phyloP scores from a whole-genome alignment of 2,113 vertebrate species.

The Laticauda laticaudata region DNA sequence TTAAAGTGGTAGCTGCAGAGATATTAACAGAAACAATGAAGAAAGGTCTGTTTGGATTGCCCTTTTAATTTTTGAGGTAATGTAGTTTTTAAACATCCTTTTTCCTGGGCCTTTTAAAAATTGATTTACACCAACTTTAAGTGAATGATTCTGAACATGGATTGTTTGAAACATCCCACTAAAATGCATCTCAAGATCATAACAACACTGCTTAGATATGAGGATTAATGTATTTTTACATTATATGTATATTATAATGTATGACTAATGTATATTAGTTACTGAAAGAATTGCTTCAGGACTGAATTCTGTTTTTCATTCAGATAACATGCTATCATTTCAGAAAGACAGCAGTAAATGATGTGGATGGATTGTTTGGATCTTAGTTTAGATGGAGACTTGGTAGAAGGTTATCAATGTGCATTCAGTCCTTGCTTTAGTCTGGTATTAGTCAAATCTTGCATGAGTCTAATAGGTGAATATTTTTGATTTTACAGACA shows the following conservation, averaged over 20 bases:
- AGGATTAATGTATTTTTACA: not conserved
- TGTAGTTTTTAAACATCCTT: not conserved
- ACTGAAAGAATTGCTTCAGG: not conserved
- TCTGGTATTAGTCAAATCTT: not conserved
- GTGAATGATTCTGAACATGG: not conserved
- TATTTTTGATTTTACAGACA: constrained; percentile 73
- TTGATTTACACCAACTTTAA: not conserved
- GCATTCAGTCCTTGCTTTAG: not conserved
- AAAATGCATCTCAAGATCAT: not conserved
- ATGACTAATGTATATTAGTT: not conserved
- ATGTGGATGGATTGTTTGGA: not conserved
- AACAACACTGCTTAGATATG: not conserved
- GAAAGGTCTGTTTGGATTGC: not conserved
- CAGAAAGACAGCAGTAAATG: not conserved
- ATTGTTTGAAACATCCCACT: not conserved
- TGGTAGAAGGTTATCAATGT: not conserved
- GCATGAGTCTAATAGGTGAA: not conserved
- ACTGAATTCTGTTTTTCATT: not conserved
- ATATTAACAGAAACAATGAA: not conserved
- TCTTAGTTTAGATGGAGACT: not conserved
- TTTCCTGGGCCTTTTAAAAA: not conserved
- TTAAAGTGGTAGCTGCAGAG: not conserved
- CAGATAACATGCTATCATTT: not conserved
- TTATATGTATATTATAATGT: too few species aligned
- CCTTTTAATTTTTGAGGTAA: not conserved